A percentile compares a stretch with the other conserved stretches of the same genome.
Evolutionary conservation across 1,140 invertebrate species (phyloP).

Genomic region (Zaprionus camerounensis): DNA sequence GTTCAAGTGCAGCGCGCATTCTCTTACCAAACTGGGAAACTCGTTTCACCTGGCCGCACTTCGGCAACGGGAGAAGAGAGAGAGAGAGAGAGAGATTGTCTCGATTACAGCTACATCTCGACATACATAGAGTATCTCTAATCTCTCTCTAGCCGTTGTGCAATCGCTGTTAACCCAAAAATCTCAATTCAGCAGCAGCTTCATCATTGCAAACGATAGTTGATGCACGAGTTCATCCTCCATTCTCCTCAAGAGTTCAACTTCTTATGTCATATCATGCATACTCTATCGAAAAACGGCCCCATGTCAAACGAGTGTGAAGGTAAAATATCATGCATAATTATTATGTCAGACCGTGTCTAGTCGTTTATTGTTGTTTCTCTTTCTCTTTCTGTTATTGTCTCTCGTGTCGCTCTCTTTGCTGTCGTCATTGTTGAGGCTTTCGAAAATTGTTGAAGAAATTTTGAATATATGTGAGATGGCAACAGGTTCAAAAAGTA

Average conservation of each 20-base stretch:
- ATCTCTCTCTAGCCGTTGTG: slow-evolving; percentile 27
- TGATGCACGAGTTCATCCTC: not conserved
- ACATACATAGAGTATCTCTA: not conserved
- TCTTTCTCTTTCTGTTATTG: slow-evolving; percentile 14
- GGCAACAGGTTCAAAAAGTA: slow-evolving; percentile 50
- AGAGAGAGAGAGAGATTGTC: slow-evolving; percentile 40
- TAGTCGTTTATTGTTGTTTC: slow-evolving; percentile 19
- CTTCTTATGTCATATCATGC: slow-evolving; percentile 61
- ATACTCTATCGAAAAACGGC: slow-evolving; percentile 23
- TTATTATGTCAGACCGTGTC: slow-evolving; percentile 73
- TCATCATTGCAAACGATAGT: slow-evolving; percentile 13
- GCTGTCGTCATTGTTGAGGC: slow-evolving; percentile 33
- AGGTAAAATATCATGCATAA: slow-evolving; percentile 73
- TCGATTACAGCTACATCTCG: slow-evolving; percentile 37
- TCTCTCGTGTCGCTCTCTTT: slow-evolving; percentile 5
- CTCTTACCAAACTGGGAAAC: slow-evolving; percentile 53
- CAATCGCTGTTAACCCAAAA: slow-evolving; percentile 64
- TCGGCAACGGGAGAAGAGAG: slow-evolving; percentile 43
- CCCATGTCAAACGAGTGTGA: slow-evolving; percentile 54
- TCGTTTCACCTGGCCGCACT: slow-evolving; percentile 65
- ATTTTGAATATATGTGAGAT: slow-evolving; percentile 29
- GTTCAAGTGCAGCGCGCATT: slow-evolving; percentile 71
- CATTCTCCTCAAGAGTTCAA: slow-evolving; percentile 38
- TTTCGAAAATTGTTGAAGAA: slow-evolving; percentile 67
- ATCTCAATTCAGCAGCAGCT: slow-evolving; percentile 46